Evolutionary conservation across 2,113 vertebrate genomes (phyloP).

Genomic region (Rhabdornis inornatus): DNA sequence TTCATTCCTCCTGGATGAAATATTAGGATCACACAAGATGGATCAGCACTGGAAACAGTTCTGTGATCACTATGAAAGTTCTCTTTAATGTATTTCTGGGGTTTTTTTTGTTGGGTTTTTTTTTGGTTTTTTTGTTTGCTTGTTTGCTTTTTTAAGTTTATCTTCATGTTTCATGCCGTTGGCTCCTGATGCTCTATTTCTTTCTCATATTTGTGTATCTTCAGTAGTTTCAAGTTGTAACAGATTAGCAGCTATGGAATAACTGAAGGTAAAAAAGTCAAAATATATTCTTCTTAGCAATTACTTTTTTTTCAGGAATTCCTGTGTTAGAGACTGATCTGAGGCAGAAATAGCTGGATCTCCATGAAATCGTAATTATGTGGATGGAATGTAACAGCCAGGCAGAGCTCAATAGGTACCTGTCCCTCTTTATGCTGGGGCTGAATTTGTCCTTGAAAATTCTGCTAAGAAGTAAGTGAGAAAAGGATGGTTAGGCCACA

Average conservation of each 20-base stretch:
- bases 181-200: not conserved
- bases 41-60: not conserved
- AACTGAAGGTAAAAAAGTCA: not conserved
- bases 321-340: not conserved
- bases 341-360: not conserved
- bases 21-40: not conserved
- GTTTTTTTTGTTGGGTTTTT: not conserved
- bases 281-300: not conserved
- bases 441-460: not conserved
- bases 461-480: not conserved
- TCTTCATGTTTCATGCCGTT: not conserved
- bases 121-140: not conserved
- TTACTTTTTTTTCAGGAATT: not conserved
- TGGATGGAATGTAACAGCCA: not conserved
- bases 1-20: not conserved
- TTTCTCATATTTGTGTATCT: not conserved
- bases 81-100: not conserved
- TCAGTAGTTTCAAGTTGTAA: not conserved
- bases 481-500: not conserved
- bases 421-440: not conserved
- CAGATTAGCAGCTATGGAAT: not conserved
- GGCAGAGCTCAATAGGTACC: not conserved
- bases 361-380: not conserved
- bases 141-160: not conserved
- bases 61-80: not conserved